These are phyloP conservation scores for Willisornis vidua DNA, from an alignment of 2,113 vertebrate species.

Conservation along the genomic window DNA sequence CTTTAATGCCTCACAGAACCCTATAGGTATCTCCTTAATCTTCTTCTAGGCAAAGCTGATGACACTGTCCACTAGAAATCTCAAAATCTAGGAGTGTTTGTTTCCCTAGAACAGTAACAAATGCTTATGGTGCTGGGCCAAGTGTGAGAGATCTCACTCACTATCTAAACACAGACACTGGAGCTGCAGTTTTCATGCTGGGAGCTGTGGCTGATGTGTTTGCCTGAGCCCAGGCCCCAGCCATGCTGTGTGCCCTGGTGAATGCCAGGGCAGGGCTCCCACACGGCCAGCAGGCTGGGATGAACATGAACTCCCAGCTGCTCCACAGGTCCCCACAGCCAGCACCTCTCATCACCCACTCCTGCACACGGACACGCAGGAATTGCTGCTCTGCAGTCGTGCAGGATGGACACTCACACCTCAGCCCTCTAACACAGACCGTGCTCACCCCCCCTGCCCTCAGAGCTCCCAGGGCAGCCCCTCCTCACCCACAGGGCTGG, in stretches of 20 bases:
- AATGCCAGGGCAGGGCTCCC: slow-evolving; percentile 42
- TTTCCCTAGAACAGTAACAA: background rate
- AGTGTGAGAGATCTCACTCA: background rate
- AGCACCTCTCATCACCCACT: background rate
- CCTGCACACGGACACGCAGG: background rate
- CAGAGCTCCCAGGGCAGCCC: background rate
- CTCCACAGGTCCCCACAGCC: background rate
- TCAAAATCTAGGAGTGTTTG: background rate
- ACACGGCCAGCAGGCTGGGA: background rate
- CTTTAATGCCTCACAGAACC: background rate
- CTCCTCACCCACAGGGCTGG: background rate
- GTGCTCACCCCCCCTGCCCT: background rate
- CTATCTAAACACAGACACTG: background rate
- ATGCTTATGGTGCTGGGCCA: background rate
- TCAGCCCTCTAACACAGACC: background rate
- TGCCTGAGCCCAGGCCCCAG: slow-evolving; percentile 21
- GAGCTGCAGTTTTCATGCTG: background rate
- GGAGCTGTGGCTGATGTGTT: background rate
- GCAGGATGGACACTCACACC: background rate
- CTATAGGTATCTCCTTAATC: background rate
- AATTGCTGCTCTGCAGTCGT: background rate
- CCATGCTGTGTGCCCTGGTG: background rate
- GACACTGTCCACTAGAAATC: background rate
- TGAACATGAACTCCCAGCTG: slow-evolving; percentile 42
- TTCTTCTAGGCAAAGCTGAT: background rate